Evolutionary conservation across 2,113 vertebrate genomes (phyloP), one percentile per base, ranked within the genome.

Genomic region (Periophthalmodon schlosseri): DNA sequence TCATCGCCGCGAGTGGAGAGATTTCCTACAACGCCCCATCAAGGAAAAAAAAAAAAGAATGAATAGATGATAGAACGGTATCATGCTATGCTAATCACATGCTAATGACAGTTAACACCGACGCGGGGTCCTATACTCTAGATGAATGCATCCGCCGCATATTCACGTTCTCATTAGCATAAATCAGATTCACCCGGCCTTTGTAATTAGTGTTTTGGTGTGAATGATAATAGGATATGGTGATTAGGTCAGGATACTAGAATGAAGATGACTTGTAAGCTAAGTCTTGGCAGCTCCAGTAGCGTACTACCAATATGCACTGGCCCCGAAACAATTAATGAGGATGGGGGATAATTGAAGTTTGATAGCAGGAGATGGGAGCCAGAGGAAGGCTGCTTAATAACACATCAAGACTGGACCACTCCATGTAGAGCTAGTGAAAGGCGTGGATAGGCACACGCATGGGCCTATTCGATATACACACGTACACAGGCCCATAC

Each of bases 221-320:
- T 89, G 89, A 91, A 93, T 86, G 88, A 86, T 92, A 92, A 93
- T 93, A 91, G 89, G 90, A 93, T 92, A 93, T 93, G 91, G 88
- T 93, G 91, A 93, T 93, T 90, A 91, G 90, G 88, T 92, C 89
- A 90, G 84, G 86, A 74, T 89, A 88, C 87, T 84, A 87, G 85
- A 93, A 91, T 90, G 82, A 81, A 89, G 91, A 93, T 91, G 83
- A 91, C 88, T 91, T 80, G 86, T 85, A 86, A 86, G 86, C 87
- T 84, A 81, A 84, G 86, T 90, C 85, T 15, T 72, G 82, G 80
- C 80, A 84, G 83, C 70, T 83, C 75, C 57, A 60, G 23, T 28
- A 56, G 52, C 52, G 52, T 21, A 88, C 87, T 80, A 86, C 87
- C 84, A 90, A 91, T 88, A 88, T 85, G 83, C 78, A 85, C 82